Conservation (phyloP, 1,140 invertebrate genomes). For the Aphelinus atriplicis region DNA sequence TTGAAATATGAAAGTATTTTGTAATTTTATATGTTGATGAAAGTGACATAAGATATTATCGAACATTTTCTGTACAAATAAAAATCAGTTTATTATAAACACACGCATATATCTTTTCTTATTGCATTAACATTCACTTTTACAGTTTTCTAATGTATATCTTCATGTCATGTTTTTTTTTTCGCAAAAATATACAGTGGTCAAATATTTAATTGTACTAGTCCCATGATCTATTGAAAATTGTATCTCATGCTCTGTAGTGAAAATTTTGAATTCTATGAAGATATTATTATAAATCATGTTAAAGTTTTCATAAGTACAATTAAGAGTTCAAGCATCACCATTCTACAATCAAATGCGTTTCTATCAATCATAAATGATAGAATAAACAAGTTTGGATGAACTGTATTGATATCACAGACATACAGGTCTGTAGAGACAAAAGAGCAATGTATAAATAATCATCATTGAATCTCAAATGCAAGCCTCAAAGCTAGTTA, state of each 20-base stretch:
- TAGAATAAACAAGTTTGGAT: not conserved
- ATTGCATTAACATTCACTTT: conserved; percentile 28
- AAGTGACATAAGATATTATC: conserved; percentile 23
- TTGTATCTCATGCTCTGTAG: no score
- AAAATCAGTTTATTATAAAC: conserved; percentile 33
- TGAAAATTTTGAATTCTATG: no score
- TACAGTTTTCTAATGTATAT: conserved; percentile 8
- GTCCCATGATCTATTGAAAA: no score
- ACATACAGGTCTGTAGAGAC: conserved; percentile 23
- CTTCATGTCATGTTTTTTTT: not conserved
- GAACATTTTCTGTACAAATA: conserved; percentile 29
- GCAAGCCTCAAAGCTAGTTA: not conserved
- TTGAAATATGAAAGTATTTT: conserved; percentile 50
- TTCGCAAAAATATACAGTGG: not conserved
- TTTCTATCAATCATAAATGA: no score
- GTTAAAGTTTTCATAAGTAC: no score
- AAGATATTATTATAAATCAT: no score
- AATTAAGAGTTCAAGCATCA: no score
- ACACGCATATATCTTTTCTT: conserved; percentile 19
- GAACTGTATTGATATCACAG: conserved; percentile 21
- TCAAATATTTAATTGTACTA: not conserved
- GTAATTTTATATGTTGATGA: conserved; percentile 12
- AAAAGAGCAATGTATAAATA: conserved; percentile 4
- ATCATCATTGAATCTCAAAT: conserved; percentile 5
- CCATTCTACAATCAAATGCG: no score